Base-by-base conservation (phyloP, 2,797 vertebrate genomes). In the Epinephelus malabaricus region DNA sequence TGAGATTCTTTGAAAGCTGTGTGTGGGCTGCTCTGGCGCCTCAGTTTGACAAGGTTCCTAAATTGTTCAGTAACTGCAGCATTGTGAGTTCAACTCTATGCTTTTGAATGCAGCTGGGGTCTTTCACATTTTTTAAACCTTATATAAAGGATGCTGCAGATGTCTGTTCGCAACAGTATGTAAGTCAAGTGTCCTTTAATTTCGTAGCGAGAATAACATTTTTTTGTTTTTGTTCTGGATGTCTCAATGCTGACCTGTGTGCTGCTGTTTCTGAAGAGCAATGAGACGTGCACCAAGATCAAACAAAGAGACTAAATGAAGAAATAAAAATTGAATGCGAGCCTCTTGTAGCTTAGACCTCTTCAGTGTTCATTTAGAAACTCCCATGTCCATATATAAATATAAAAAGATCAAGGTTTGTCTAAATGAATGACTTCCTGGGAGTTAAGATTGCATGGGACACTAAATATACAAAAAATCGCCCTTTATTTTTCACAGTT, bases 391-490 rank as follows among this genome's bases (percentile, higher is more conserved):
- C 10, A 30, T 73, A 25, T 68, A 73, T 65, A 15, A 47, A 60
- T 69, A 12, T 70, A 56, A 67, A 65, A 56, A 8, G 49, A 12
- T 13, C 34, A 51, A 19, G 15, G 17, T 50, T 17, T 63, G 12
- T 64, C 8, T 38, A 58, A 50, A 30, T 49, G 23, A 43, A 51
- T 55, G 50, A 74, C 53, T 55, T 79, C 13, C 14, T 69, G 8
- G 3, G 38, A 50, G 58, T 66, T 19, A 46, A 18, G 21, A 71
- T 50, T 54, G 17, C 30, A 63, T 63, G 49, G 53, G 38, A 68
- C 71, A 50, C 21, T 86, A 76, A 91, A 81, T 78, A 69, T 53
- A 47, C 46, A 70, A 84, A 89, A 63, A 83, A 78, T 84, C 82
- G 43, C 69, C n/a, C 62, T 77, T 55, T 80, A 76, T 84, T 84